These are phyloP conservation scores for Tympanoctomys barrerae DNA, from an alignment of 2,797 vertebrate species.

Conservation along the genomic window DNA sequence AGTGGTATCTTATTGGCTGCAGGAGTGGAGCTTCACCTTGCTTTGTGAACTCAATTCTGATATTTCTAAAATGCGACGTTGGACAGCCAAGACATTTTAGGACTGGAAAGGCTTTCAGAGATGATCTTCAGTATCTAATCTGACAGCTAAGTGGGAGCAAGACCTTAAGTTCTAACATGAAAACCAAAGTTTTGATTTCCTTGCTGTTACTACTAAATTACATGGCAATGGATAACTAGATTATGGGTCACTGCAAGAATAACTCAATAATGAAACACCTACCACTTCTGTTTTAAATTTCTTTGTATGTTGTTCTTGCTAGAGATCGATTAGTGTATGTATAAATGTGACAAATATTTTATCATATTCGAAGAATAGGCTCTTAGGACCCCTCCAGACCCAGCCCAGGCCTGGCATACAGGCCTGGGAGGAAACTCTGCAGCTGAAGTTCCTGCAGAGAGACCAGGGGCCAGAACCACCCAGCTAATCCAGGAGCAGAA, in stretches of 20 bases:
- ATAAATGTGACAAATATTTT: not conserved
- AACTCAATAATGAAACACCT: not conserved
- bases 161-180: not conserved
- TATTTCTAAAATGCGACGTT: not conserved
- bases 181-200: not conserved
- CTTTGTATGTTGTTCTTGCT: conserved; percentile 7
- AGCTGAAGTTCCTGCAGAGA: too few relatives aligned
- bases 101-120: not conserved
- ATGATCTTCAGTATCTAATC: not conserved
- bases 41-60: not conserved
- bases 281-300: not conserved
- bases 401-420: too few relatives aligned
- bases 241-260: not conserved
- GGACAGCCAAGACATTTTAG: not conserved
- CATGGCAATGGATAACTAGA: not conserved
- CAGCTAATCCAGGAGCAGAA: too few relatives aligned
- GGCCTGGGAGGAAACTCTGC: too few relatives aligned
- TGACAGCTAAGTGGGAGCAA: not conserved
- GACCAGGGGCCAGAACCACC: too few relatives aligned
- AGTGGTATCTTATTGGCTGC: not conserved
- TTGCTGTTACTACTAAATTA: not conserved
- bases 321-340: not conserved
- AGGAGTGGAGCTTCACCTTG: not conserved
- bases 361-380: not conserved
- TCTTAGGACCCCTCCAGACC: too few relatives aligned